Evolutionary conservation across 2,888 invertebrate genomes (phyloP).

Genomic region (Pterobdella sp.): DNA sequence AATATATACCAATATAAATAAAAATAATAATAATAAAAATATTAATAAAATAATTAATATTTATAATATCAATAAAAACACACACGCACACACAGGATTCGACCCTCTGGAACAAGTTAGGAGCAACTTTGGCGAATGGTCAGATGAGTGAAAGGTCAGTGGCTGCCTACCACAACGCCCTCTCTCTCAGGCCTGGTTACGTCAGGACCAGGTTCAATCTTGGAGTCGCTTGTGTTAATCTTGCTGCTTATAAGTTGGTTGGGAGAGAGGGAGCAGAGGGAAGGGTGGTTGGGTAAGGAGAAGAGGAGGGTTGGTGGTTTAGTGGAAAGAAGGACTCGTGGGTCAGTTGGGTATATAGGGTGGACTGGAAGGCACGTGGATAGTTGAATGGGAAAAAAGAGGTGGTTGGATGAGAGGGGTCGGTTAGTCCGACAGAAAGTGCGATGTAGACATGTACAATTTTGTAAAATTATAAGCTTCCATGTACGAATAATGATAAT

Average conservation of each 20-base stretch:
- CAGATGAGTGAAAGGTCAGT: constrained; percentile 89
- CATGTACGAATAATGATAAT: not conserved
- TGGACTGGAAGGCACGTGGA: not conserved
- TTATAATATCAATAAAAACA: too few relatives aligned
- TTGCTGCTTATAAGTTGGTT: constrained; percentile 70
- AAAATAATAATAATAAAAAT: too few relatives aligned
- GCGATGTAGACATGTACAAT: too few relatives aligned
- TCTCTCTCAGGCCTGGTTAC: constrained; percentile 85
- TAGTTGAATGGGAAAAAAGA: not conserved
- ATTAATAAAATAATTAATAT: too few relatives aligned
- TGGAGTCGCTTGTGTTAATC: constrained; percentile 92
- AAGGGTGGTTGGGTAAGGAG: not conserved
- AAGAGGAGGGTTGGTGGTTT: not conserved
- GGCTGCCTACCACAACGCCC: constrained; percentile 82
- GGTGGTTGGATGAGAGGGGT: too few relatives aligned
- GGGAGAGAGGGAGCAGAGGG: not conserved
- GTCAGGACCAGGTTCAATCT: constrained; percentile 93
- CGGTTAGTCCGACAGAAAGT: too few relatives aligned
- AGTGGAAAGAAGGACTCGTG: not conserved
- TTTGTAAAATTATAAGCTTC: too few relatives aligned
- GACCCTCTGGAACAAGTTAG: constrained; percentile 89
- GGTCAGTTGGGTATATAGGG: not conserved
- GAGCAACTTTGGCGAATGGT: constrained; percentile 92
- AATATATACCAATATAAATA: too few relatives aligned
- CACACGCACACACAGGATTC: constrained; percentile 62